These are phyloP conservation scores for Menura novaehollandiae DNA, from an alignment of 2,113 vertebrate genomes.

Conservation along the genomic window DNA sequence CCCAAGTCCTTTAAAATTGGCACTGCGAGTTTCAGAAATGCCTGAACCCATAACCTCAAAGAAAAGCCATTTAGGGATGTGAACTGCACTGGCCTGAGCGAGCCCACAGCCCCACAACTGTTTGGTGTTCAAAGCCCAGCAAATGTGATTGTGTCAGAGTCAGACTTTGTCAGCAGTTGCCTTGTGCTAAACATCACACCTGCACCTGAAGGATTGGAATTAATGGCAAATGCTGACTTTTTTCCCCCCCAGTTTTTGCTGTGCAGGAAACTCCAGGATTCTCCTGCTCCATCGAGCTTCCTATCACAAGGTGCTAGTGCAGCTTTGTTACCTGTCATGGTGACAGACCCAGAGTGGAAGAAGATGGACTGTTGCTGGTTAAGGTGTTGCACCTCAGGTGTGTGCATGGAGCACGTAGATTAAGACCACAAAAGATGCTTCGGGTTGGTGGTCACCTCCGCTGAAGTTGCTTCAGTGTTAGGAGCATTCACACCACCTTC, in stretches of 20 bases:
- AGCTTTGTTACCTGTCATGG: not conserved
- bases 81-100: not conserved
- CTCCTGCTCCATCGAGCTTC: not conserved
- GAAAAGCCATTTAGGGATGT: not conserved
- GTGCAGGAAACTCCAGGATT: not conserved
- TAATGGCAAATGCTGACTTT: not conserved
- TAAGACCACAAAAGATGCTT: not conserved
- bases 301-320: not conserved
- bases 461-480: not conserved
- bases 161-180: not conserved
- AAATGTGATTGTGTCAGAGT: not conserved
- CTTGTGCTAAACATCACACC: not conserved
- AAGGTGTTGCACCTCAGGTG: not conserved
- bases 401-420: not conserved
- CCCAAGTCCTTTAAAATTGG: not conserved
- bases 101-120: not conserved
- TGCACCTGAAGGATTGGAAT: not conserved
- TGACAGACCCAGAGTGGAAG: not conserved
- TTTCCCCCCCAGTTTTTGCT: not conserved
- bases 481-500: not conserved
- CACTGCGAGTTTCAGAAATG: not conserved
- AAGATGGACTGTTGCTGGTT: not conserved
- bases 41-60: not conserved
- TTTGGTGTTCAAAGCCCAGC: not conserved
- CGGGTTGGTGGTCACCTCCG: not conserved